These are phyloP conservation scores for Paragorgia papillata DNA, from an alignment of 92 coral and sea anemone species.

Conservation along the genomic window DNA sequence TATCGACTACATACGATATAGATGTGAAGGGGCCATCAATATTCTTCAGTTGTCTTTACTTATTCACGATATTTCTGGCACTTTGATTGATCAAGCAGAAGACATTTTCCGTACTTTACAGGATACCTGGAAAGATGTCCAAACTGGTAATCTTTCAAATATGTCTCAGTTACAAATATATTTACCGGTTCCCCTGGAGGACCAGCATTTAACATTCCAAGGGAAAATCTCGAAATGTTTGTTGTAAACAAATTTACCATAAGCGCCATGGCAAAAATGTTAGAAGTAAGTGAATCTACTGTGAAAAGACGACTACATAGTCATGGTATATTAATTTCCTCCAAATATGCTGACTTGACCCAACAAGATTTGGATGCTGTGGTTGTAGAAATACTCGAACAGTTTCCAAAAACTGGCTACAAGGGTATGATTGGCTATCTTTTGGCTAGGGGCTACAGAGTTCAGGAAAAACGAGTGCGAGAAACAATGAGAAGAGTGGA, in stretches of 20 bases:
- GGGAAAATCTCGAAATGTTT: conserved; percentile 34
- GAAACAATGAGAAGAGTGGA: no score
- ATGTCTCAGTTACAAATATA: not conserved
- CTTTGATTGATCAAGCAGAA: no score
- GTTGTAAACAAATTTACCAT: conserved; percentile 43
- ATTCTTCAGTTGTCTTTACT: conserved; percentile 15
- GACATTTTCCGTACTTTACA: no score
- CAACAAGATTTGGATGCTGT: no score
- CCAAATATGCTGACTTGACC: conserved; percentile 24
- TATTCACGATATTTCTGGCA: no score
- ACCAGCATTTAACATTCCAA: conserved; percentile 40
- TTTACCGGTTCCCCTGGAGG: conserved; percentile 43
- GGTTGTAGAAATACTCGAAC: no score
- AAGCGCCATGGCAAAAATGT: conserved; percentile 58
- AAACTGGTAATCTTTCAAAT: not conserved
- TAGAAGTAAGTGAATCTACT: conserved; percentile 45
- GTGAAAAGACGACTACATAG: conserved; percentile 29
- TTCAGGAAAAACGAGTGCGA: no score
- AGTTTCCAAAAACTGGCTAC: conserved; percentile 54
- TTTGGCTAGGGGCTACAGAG: conserved; percentile 41
- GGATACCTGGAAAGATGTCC: no score
- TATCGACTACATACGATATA: no score
- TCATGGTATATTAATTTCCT: conserved; percentile 25
- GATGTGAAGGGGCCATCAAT: conserved; percentile 11
- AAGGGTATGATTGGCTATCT: conserved; percentile 52